Evolutionary conservation across 2,113 vertebrate species (phyloP), one percentile per base, ranked within the genome.

Genomic region (Pedionomus torquatus): DNA sequence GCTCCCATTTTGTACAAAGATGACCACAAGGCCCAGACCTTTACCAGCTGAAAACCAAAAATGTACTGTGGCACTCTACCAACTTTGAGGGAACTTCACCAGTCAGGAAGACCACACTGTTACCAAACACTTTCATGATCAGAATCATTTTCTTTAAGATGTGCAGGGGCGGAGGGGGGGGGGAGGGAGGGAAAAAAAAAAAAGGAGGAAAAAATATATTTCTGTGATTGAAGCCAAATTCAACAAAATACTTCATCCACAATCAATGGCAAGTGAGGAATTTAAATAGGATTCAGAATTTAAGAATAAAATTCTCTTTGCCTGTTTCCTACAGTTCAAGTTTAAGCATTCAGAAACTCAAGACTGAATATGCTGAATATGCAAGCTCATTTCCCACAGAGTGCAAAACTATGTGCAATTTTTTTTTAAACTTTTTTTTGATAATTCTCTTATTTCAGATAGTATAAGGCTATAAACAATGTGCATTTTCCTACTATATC

Each of bases 21-120:
- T 49, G 23, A 72, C 43, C 51, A 33, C 8, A 10, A 18, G 33
- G 24, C 39, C 65, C 33, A 76, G 8, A 43, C 39, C 26, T 91
- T 69, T 23, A 15, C 16, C 52, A 60, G 16, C 35, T 24, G 7
- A 72, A 58, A 79, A 20, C 17, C 46, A 54, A 25, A 60, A 46
- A 10, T 0, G 0, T 41, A 16, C 13, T 17, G 9, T 66, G 44
- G 49, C 23, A 39, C 4, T 37, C 25, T 15, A 71, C 0, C 2
- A 52, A 18, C 11, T 80, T 43, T 37, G 30, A 58, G 20, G 17
- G 35, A 78, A 35, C 41, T 74, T 11, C 51, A 48, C n/a, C 33
- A 52, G 20, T 4, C 60, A 70, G 37, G 35, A 82, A 33, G 13
- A 55, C 5, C 68, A 39, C 4, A 18, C 1, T n/a, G 6, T 23